A percentile compares a stretch with the other conserved stretches of the same genome.
Evolutionary conservation across 2,888 invertebrate species (phyloP).

Genomic region (Eupeodes latifasciatus): DNA sequence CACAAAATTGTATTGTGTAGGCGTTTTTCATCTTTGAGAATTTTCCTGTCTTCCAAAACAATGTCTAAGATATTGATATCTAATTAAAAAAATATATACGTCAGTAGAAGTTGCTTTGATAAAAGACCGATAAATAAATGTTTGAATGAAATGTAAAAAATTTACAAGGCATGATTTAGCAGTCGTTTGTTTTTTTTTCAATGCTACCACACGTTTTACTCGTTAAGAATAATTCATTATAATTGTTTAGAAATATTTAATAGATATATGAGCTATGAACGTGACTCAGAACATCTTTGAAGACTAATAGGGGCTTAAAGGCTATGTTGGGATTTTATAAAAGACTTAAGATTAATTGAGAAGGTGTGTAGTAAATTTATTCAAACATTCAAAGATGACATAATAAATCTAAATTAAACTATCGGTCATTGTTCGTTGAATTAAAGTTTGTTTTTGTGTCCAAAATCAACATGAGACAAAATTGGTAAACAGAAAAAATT

Average conservation of each 20-base stretch:
- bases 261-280: background rate
- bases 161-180: background rate
- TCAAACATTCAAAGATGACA: background rate
- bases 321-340: background rate
- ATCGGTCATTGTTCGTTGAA: background rate
- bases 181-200: background rate
- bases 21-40: background rate
- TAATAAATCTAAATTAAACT: background rate
- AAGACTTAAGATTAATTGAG: background rate
- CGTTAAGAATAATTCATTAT: conserved; percentile 10
- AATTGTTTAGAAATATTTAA: background rate
- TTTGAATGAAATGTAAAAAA: background rate
- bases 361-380: conserved; percentile 4
- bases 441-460: background rate
- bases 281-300: background rate
- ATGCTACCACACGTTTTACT: background rate
- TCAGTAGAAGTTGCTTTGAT: background rate
- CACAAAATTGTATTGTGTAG: background rate
- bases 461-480: too few species aligned
- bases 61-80: background rate
- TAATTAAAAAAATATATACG: background rate
- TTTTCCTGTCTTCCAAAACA: background rate
- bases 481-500: too few species aligned
- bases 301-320: background rate
- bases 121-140: background rate